Evolutionary conservation across 2,797 vertebrate genomes (phyloP).

Genomic region (Platyrinchus mystaceus): DNA sequence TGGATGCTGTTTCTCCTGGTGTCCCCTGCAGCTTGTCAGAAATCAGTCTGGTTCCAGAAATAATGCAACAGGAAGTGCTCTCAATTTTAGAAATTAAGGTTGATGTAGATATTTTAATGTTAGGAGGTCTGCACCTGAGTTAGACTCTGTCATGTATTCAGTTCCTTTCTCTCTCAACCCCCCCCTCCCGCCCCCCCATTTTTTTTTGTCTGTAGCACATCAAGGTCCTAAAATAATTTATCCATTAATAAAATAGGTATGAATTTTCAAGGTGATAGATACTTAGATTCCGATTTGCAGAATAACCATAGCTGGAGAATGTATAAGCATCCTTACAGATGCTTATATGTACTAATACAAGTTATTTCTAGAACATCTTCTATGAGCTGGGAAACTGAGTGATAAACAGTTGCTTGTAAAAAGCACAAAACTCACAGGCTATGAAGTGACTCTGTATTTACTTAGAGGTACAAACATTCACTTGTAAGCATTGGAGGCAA

Average conservation of each 20-base stretch:
- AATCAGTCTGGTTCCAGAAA: not conserved
- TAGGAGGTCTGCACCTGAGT: not conserved
- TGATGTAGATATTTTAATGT: not conserved
- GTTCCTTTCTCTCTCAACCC: not conserved
- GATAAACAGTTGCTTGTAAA: not conserved
- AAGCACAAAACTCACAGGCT: not conserved
- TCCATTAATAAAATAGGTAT: not conserved
- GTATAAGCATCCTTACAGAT: not conserved
- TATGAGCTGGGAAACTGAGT: not conserved
- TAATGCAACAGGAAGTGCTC: not conserved
- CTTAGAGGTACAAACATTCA: not conserved
- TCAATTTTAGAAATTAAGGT: not conserved
- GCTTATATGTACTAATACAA: not conserved
- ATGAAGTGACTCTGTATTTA: not conserved
- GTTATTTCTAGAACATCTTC: not conserved
- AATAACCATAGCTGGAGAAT: not conserved
- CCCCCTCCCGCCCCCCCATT: too few species aligned
- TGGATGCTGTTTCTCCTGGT: not conserved
- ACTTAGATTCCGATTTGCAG: not conserved
- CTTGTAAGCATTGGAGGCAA: not conserved
- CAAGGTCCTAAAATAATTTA: not conserved
- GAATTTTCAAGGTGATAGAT: not conserved
- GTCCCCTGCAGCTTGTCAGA: not conserved
- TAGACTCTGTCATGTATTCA: not conserved
- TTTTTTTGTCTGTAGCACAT: not conserved